phyloP scores from a whole-genome alignment of 2,113 vertebrate species.

The Ardeotis arabs region DNA sequence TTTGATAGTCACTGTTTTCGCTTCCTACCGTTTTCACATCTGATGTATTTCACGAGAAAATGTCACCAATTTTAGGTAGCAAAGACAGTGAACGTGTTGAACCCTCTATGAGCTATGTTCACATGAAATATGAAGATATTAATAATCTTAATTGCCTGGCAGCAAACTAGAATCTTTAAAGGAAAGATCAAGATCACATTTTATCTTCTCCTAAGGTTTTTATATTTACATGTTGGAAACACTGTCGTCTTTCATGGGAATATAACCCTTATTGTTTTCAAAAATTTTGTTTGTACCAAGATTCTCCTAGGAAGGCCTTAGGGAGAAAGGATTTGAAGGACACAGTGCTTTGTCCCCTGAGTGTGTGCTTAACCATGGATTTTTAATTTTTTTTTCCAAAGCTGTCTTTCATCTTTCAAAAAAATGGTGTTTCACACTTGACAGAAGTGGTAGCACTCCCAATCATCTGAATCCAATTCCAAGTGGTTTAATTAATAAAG shows the following conservation, averaged over 20 bases:
- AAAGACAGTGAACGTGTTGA: background rate
- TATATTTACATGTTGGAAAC: background rate
- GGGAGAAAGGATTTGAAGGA: background rate
- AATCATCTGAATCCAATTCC: conserved; percentile 16
- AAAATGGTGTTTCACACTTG: background rate
- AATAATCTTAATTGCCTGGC: background rate
- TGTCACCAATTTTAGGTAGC: background rate
- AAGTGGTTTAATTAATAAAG: conserved; percentile 52
- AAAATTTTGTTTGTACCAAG: background rate
- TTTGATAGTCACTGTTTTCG: background rate
- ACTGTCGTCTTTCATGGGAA: background rate
- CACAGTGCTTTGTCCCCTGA: background rate
- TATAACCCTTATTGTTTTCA: background rate
- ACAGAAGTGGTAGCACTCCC: conserved; percentile 12
- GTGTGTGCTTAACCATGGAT: background rate
- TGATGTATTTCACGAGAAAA: background rate
- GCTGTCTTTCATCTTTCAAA: conserved; percentile 20
- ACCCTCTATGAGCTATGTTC: background rate
- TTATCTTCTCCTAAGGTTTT: background rate
- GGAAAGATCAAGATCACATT: background rate
- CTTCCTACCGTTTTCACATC: background rate
- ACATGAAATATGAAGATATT: background rate
- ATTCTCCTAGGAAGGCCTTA: background rate
- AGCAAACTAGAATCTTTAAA: background rate
- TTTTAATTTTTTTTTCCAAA: background rate